Conservation (phyloP, 1,140 invertebrate species). For the Nasonia giraulti region DNA sequence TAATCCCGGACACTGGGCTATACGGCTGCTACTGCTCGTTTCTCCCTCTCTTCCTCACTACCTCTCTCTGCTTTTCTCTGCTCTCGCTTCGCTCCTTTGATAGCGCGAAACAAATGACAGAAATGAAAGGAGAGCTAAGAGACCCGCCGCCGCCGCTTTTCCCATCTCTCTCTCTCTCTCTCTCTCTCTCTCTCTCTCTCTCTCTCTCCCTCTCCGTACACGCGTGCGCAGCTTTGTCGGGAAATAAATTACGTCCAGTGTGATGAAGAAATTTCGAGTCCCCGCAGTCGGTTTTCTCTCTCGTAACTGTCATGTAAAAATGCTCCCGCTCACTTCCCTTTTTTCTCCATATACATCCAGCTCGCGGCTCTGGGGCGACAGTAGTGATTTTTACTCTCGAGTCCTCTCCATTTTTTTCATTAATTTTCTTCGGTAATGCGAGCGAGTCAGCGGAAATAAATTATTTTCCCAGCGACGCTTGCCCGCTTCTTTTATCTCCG, state of each 20-base stretch:
- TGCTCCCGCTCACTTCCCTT: neutral
- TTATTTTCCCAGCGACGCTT: neutral
- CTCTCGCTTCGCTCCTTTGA: slow-evolving; percentile 21
- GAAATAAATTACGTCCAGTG: neutral
- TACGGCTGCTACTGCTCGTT: neutral
- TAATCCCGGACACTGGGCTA: slow-evolving; percentile 22
- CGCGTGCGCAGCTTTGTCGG: neutral
- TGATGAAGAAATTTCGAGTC: slow-evolving; percentile 47
- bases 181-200: too few species aligned
- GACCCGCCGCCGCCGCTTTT: neutral
- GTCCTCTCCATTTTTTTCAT: slow-evolving; percentile 15
- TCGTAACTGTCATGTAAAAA: neutral
- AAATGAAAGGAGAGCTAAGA: slow-evolving; percentile 16
- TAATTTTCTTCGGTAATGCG: neutral
- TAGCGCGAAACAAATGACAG: slow-evolving; percentile 36
- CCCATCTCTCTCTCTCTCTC: neutral
- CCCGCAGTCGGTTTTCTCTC: neutral
- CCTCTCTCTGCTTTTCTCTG: slow-evolving; percentile 12
- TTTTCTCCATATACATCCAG: slow-evolving; percentile 12
- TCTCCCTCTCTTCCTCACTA: neutral
- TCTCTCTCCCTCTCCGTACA: too few species aligned
- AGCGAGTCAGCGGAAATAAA: neutral
- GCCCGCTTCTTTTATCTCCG: neutral
- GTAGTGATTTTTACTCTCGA: neutral
- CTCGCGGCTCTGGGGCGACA: too few species aligned